Conservation (phyloP, 2,797 vertebrate genomes). For the Psittacula derbiana region DNA sequence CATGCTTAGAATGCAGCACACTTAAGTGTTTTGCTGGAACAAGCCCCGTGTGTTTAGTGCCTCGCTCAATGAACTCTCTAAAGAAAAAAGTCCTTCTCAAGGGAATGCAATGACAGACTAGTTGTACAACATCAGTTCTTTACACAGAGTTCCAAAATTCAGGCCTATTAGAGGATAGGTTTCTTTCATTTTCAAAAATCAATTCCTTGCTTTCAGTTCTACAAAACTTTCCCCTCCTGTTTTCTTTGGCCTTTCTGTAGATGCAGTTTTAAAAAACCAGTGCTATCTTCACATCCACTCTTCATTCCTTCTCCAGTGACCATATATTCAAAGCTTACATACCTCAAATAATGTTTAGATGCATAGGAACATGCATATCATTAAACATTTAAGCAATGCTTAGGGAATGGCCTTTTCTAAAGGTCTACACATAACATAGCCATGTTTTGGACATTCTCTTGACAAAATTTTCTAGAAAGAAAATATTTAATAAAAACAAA, state of each 20-base stretch:
- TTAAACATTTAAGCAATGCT: neutral
- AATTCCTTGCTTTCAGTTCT: neutral
- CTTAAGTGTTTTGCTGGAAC: neutral
- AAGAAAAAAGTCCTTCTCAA: neutral
- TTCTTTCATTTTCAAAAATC: neutral
- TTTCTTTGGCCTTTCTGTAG: neutral
- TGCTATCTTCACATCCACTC: neutral
- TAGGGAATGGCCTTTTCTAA: neutral
- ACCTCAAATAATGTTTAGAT: neutral
- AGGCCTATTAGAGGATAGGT: neutral
- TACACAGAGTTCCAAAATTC: neutral
- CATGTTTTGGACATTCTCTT: neutral
- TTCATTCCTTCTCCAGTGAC: neutral
- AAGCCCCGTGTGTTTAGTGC: neutral
- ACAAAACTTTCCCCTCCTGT: fast-evolving
- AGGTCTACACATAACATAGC: neutral
- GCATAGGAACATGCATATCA: neutral
- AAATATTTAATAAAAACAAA: neutral
- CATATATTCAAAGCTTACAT: neutral
- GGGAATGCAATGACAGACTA: neutral
- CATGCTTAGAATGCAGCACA: neutral
- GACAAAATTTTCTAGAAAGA: neutral
- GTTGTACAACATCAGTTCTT: neutral
- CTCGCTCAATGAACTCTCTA: neutral
- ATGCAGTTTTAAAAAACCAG: neutral